Evolutionary conservation across 2,113 vertebrate genomes (phyloP).

Genomic region (Aythya baeri): DNA sequence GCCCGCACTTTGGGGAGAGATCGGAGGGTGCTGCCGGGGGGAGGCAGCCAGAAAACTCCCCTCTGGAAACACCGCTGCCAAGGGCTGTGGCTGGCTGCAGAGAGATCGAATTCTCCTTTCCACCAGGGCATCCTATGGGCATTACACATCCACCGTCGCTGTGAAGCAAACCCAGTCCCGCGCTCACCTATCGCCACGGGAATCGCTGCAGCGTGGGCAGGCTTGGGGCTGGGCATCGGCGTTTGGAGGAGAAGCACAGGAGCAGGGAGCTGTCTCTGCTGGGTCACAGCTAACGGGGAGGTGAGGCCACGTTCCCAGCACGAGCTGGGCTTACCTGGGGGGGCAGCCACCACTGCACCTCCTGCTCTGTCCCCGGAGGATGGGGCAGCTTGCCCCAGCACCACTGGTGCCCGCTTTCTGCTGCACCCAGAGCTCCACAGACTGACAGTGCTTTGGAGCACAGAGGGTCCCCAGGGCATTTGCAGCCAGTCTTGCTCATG

Average conservation of each 20-base stretch:
- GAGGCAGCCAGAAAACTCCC: neutral
- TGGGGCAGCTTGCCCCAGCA: neutral
- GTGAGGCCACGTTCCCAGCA: neutral
- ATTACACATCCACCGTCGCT: neutral
- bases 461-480: neutral
- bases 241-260: neutral
- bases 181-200: accelerated
- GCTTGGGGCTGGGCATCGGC: accelerated
- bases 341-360: neutral
- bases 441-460: neutral
- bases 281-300: neutral
- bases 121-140: neutral
- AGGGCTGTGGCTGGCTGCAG: neutral
- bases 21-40: neutral
- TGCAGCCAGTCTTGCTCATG: neutral
- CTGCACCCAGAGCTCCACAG: accelerated
- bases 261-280: neutral
- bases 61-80: accelerated
- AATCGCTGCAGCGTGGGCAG: neutral
- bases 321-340: neutral
- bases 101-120: neutral
- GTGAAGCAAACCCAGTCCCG: accelerated
- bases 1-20: neutral
- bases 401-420: neutral
- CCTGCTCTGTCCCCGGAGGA: neutral